phyloP scores from a whole-genome alignment of 1,140 invertebrate genomes.

The Charaxes varanes region DNA sequence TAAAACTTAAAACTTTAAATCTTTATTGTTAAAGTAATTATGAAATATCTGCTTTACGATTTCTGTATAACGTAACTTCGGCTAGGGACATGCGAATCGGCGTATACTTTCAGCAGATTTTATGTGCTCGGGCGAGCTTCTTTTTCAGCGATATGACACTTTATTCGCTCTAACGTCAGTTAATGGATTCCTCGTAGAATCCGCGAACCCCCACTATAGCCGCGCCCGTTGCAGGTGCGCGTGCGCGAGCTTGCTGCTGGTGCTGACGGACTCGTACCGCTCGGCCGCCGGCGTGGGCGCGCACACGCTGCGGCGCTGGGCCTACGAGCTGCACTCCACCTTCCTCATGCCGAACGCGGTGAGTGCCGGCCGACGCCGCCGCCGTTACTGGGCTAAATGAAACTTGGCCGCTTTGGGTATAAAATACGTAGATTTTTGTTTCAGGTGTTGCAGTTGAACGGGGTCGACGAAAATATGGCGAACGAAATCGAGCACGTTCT shows the following conservation, averaged over 20 bases:
- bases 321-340: slow-evolving; percentile 97
- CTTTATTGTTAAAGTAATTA: neutral
- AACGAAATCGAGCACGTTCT: slow-evolving; percentile 92
- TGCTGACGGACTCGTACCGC: slow-evolving; percentile 54
- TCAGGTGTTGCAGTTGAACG: slow-evolving; percentile 87
- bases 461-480: slow-evolving; percentile 90
- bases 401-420: too few species aligned
- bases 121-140: too few species aligned
- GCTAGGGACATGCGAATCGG: too few species aligned
- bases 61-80: neutral
- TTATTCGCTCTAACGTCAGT: too few species aligned
- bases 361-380: slow-evolving; percentile 1
- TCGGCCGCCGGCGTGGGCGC: slow-evolving; percentile 29
- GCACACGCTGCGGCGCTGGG: slow-evolving; percentile 90
- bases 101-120: too few species aligned
- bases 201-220: too few species aligned
- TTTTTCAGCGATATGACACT: too few species aligned
- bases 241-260: slow-evolving; percentile 43
- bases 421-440: too few species aligned
- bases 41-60: neutral
- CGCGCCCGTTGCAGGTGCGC: slow-evolving; percentile 32
- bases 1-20: neutral
- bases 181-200: too few species aligned
- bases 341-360: slow-evolving; percentile 92
- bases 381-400: neutral